A percentile compares a stretch with the other conserved stretches of the same genome.
Conservation (phyloP, 2,888 invertebrate genomes). For the Nycteola revayana region DNA sequence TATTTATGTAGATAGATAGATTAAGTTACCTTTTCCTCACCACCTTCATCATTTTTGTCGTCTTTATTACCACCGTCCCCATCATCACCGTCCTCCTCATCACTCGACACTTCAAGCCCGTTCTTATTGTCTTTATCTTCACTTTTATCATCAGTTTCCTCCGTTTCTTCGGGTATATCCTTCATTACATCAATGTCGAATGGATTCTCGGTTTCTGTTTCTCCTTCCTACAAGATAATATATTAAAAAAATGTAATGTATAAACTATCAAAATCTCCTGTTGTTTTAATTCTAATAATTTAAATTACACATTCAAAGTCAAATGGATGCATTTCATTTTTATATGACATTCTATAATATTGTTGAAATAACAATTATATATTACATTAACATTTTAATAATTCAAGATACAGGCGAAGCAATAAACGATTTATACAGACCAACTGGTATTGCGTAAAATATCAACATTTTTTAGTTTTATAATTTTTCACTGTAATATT, state of each 20-base stretch:
- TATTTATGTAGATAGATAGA: neutral
- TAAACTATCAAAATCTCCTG: neutral
- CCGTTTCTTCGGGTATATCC: conserved; percentile 70
- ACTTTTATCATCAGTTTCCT: conserved; percentile 50
- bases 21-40: conserved; percentile 11
- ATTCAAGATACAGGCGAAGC: too few species aligned
- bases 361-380: too few species aligned
- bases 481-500: too few species aligned
- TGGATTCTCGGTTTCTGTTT: conserved; percentile 88
- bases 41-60: conserved; percentile 34
- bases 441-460: too few species aligned
- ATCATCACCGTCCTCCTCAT: conserved; percentile 64
- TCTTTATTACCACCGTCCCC: conserved; percentile 36
- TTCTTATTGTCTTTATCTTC: conserved; percentile 62
- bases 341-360: too few species aligned
- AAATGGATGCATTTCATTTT: too few species aligned
- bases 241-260: neutral
- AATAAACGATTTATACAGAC: too few species aligned
- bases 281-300: too few species aligned
- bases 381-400: too few species aligned
- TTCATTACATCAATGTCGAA: conserved; percentile 93
- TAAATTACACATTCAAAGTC: too few species aligned
- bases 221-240: conserved; percentile 74
- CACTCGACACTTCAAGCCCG: conserved; percentile 72
- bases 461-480: too few species aligned